phyloP scores from a whole-genome alignment of 2,113 vertebrate species.

The Egretta garzetta region DNA sequence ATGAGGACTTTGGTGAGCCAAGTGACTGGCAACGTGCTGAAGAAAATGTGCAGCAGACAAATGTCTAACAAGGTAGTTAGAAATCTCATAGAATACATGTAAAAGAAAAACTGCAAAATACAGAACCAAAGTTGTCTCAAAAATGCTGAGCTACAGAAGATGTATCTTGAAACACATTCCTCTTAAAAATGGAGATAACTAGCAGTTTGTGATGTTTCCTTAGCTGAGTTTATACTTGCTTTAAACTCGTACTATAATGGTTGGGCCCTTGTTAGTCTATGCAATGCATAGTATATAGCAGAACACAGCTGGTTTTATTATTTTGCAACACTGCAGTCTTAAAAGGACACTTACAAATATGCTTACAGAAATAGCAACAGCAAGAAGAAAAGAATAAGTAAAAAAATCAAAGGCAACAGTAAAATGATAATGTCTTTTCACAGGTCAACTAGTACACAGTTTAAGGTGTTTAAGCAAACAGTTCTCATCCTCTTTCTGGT shows the following conservation, averaged over 20 bases:
- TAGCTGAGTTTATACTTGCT: background rate
- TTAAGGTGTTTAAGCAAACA: background rate
- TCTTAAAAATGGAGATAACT: background rate
- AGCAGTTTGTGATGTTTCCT: background rate
- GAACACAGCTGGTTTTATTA: background rate
- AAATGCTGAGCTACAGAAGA: background rate
- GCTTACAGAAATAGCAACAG: background rate
- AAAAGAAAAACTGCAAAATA: background rate
- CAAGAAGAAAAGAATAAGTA: background rate
- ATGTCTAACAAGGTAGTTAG: rapidly evolving
- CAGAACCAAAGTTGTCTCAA: background rate
- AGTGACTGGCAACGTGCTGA: background rate
- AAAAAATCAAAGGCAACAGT: background rate
- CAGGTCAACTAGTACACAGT: background rate
- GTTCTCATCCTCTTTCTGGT: background rate
- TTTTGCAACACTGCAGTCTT: background rate
- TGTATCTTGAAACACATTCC: background rate
- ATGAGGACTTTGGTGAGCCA: background rate
- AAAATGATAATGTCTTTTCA: background rate
- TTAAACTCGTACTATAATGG: background rate
- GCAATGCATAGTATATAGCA: background rate
- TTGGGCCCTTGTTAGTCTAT: background rate
- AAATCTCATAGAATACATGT: background rate
- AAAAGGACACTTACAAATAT: background rate
- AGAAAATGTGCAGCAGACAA: background rate